phyloP scores from a whole-genome alignment of 2,797 vertebrate genomes.

The Pseudochirops corinnae region DNA sequence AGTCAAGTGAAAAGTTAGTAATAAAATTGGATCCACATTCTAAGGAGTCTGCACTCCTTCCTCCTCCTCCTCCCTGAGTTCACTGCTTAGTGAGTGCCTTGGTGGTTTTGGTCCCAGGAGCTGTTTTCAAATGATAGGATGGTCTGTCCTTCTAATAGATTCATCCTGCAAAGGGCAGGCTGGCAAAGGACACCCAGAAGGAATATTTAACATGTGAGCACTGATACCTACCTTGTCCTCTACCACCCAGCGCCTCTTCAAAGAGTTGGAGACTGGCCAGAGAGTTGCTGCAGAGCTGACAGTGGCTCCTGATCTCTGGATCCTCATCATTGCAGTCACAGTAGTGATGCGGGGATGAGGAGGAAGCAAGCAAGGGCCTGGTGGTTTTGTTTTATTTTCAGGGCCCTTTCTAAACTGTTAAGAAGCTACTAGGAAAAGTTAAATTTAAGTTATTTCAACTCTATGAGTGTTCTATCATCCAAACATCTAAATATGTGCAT shows the following conservation, averaged over 20 bases:
- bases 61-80: background rate
- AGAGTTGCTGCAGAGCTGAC: background rate
- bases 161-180: conserved; percentile 7
- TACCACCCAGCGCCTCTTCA: background rate
- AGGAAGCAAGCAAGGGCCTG: background rate
- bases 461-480: background rate
- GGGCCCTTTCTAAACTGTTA: background rate
- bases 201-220: background rate
- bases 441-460: background rate
- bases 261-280: background rate
- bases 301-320: background rate
- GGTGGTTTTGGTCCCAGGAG: background rate
- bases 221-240: background rate
- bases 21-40: background rate
- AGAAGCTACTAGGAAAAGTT: background rate
- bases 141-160: background rate
- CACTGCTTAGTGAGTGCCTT: background rate
- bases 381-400: background rate
- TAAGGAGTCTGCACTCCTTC: background rate
- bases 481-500: background rate
- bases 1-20: background rate
- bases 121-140: conserved; percentile 21
- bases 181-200: background rate
- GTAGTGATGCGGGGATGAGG: background rate
- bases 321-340: background rate